Conservation (phyloP, 2,113 vertebrate species). For the Stictonetta naevosa region DNA sequence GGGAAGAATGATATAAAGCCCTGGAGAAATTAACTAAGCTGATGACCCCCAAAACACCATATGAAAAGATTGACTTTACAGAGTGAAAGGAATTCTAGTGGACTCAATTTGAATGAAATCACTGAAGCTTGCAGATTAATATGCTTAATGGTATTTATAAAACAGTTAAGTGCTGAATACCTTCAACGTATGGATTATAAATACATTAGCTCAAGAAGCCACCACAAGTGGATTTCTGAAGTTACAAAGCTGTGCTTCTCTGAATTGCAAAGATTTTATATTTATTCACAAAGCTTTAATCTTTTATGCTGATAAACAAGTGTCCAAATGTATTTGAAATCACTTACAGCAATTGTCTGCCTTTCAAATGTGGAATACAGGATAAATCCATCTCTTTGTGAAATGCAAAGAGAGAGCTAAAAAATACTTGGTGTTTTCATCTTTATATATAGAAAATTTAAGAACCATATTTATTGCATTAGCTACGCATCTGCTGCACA, state of each 20-base stretch:
- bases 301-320: constrained; percentile 32
- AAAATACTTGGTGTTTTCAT: neutral
- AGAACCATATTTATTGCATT: constrained; percentile 47
- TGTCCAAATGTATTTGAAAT: neutral
- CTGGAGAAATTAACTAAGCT: constrained; percentile 3
- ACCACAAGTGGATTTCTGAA: constrained; percentile 25
- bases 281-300: constrained; percentile 33
- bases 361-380: constrained; percentile 18
- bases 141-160: neutral
- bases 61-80: neutral
- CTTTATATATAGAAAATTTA: constrained; percentile 2
- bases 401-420: neutral
- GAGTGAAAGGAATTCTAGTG: neutral
- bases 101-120: neutral
- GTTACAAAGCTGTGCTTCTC: constrained; percentile 13
- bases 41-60: neutral
- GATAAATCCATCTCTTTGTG: neutral
- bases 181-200: constrained; percentile 35
- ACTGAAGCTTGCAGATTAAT: constrained; percentile 15
- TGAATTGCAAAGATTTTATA: neutral
- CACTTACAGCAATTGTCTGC: constrained; percentile 25
- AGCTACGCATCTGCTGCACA: constrained; percentile 10
- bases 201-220: constrained; percentile 13
- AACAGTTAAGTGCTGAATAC: neutral
- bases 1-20: neutral